Evolutionary conservation across 2,797 vertebrate genomes (phyloP).

Genomic region (Macrochelys suwanniensis): DNA sequence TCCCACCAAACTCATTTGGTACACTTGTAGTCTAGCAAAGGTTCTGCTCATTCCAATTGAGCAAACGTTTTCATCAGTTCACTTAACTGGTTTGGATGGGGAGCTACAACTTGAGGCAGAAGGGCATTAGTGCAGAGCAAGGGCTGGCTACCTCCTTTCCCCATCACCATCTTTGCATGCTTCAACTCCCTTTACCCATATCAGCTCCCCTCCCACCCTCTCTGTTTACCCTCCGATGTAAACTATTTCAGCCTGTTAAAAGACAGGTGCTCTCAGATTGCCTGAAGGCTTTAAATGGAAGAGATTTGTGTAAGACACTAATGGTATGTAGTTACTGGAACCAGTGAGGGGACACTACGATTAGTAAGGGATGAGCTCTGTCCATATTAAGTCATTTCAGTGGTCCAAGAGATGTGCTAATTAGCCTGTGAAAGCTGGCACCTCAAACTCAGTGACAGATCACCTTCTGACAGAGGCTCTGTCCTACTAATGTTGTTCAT

Average conservation of each 20-base stretch:
- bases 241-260: background rate
- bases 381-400: background rate
- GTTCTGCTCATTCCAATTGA: too few species aligned
- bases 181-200: too few species aligned
- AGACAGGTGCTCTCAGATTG: background rate
- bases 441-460: background rate
- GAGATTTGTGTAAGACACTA: rapidly evolving
- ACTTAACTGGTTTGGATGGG: too few species aligned
- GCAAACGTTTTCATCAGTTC: too few species aligned
- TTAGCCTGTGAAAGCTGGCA: background rate
- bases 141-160: too few species aligned
- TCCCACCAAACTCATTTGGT: too few species aligned
- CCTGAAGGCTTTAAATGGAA: background rate
- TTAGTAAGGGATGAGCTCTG: conserved; percentile 26
- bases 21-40: too few species aligned
- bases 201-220: too few species aligned
- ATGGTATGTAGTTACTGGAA: background rate
- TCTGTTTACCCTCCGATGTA: too few species aligned
- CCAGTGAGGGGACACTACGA: background rate
- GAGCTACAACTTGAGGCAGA: too few species aligned
- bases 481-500: rapidly evolving
- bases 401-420: conserved; percentile 8
- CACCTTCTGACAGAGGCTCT: background rate
- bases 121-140: too few species aligned
- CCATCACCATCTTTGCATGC: too few species aligned